Conservation (phyloP, 2,113 vertebrate genomes). For the Tinamus guttatus region DNA sequence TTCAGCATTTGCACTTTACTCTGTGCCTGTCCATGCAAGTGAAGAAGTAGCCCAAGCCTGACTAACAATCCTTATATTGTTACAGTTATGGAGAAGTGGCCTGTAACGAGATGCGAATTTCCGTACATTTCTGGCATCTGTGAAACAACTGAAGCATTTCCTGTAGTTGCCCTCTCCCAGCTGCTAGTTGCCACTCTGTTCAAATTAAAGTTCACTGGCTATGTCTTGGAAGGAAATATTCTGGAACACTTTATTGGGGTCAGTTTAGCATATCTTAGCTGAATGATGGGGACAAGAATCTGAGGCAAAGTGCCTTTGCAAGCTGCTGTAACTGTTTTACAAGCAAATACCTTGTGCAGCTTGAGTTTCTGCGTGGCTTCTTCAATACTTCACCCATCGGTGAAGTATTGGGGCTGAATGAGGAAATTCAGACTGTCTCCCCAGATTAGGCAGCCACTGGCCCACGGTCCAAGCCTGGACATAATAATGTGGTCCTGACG, state of each 20-base stretch:
- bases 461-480: not conserved
- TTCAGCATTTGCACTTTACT: not conserved
- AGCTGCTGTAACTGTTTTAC: not conserved
- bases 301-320: not conserved
- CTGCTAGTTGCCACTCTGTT: not conserved
- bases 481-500: not conserved
- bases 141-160: not conserved
- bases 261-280: not conserved
- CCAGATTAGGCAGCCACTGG: not conserved
- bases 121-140: not conserved
- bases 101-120: not conserved
- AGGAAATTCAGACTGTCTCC: not conserved
- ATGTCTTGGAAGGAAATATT: not conserved
- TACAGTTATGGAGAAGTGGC: not conserved
- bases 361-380: not conserved
- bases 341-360: not conserved
- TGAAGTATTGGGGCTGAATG: too few species aligned
- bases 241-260: not conserved
- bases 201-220: not conserved
- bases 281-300: not conserved
- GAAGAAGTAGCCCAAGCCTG: not conserved
- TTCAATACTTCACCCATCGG: accelerated
- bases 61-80: not conserved
- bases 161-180: not conserved
- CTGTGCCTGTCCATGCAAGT: accelerated